A percentile compares a stretch with the other conserved stretches of the same genome.
These are phyloP conservation scores for Synchiropus splendidus DNA, from an alignment of 2,113 vertebrate genomes.

Conservation along the genomic window DNA sequence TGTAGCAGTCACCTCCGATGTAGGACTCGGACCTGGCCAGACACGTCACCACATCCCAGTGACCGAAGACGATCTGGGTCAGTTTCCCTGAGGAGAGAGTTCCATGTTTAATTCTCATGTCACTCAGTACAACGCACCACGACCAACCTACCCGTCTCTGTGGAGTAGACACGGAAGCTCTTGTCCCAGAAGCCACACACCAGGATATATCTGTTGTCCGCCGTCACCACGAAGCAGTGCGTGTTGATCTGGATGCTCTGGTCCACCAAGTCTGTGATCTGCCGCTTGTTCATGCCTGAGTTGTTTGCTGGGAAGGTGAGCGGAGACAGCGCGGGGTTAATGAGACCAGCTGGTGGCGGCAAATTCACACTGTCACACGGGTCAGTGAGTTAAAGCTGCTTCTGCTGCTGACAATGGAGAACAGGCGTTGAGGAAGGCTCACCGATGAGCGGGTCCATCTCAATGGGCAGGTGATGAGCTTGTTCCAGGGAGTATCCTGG, in stretches of 20 bases:
- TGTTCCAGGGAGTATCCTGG: conserved; percentile 73
- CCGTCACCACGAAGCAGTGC: conserved; percentile 96
- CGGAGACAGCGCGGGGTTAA: not conserved
- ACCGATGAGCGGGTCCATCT: conserved; percentile 77
- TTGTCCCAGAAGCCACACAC: conserved; percentile 99
- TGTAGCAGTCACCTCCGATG: conserved; percentile 97
- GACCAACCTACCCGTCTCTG: conserved; percentile 91
- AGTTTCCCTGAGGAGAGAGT: conserved; percentile 70
- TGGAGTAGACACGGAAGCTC: conserved; percentile 96
- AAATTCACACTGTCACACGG: not conserved
- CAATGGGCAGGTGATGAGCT: conserved; percentile 73
- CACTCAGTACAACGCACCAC: no score
- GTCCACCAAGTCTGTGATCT: conserved; percentile 98
- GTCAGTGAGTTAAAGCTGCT: no score
- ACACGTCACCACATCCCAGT: conserved; percentile 98
- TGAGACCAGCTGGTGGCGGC: not conserved
- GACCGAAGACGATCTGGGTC: conserved; percentile 97
- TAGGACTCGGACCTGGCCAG: conserved; percentile 94
- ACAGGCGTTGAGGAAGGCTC: conserved; percentile 7
- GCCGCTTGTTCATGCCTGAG: conserved; percentile 92
- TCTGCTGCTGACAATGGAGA: no score
- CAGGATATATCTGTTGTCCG: conserved; percentile 97
- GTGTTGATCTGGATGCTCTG: conserved; percentile 99
- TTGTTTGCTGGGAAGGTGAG: conserved; percentile 77
- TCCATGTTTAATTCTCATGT: no score